Conservation (phyloP, 2,797 vertebrate genomes). For the Psittacula derbiana region DNA sequence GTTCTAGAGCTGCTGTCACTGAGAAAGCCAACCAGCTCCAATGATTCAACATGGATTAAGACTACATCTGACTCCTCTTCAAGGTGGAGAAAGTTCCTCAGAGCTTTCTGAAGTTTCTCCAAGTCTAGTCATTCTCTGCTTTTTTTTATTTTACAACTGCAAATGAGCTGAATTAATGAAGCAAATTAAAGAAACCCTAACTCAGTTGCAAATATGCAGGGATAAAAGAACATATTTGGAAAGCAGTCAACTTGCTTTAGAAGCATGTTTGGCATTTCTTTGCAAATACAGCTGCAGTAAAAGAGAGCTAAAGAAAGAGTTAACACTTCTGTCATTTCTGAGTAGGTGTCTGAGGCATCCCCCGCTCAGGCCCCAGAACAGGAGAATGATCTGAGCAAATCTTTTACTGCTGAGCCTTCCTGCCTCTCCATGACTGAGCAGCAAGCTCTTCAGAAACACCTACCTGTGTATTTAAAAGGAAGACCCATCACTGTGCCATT, state of each 20-base stretch:
- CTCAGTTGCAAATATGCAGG: neutral
- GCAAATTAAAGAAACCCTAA: slow-evolving; percentile 5
- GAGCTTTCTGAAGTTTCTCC: neutral
- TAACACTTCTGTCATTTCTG: neutral
- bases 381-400: neutral
- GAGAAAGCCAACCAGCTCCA: neutral
- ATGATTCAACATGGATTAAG: neutral
- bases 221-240: neutral
- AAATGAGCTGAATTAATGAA: slow-evolving; percentile 9
- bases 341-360: neutral
- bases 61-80: neutral
- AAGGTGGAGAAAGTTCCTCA: neutral
- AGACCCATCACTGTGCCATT: neutral
- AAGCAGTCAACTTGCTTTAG: neutral
- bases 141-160: slow-evolving; percentile 2
- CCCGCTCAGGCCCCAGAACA: neutral
- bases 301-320: slow-evolving; percentile 4
- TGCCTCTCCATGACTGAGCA: neutral
- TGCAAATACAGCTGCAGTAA: neutral
- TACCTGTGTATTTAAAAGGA: neutral
- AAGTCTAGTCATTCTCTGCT: neutral
- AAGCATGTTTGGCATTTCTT: neutral
- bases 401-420: neutral
- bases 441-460: neutral
- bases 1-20: neutral